Percentiles rank a stretch among this genome's conserved stretches.
Evolutionary conservation across 1,140 invertebrate species (phyloP).

Genomic region (Hesperophylax magnus): DNA sequence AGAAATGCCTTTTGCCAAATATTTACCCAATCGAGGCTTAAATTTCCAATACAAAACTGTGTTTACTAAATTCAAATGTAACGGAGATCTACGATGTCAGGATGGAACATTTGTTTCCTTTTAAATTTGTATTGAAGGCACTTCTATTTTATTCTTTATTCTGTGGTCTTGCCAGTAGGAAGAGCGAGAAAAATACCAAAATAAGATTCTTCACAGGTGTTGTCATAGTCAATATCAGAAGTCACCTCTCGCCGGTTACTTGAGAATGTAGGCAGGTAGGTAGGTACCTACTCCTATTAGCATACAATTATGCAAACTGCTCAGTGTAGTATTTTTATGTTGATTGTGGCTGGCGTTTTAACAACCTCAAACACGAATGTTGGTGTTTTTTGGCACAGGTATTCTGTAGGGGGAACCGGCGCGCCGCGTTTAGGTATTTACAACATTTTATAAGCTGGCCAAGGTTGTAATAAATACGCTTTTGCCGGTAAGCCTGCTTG

Average conservation of each 20-base stretch:
- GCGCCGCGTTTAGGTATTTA: background rate
- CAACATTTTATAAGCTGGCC: background rate
- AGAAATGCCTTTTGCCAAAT: too few species aligned
- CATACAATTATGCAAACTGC: slow-evolving; percentile 39
- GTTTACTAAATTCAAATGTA: too few species aligned
- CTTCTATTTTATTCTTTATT: too few species aligned
- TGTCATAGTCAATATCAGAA: slow-evolving; percentile 33
- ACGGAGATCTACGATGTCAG: too few species aligned
- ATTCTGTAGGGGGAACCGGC: slow-evolving; percentile 3
- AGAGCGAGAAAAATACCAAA: background rate
- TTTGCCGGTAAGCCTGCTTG: too few species aligned
- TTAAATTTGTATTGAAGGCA: too few species aligned
- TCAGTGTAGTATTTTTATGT: slow-evolving; percentile 23
- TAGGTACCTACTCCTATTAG: slow-evolving; percentile 6
- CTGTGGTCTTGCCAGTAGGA: too few species aligned
- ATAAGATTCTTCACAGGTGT: background rate
- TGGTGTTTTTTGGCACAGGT: background rate
- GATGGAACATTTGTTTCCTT: too few species aligned
- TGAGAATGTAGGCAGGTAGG: background rate
- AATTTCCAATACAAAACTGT: too few species aligned
- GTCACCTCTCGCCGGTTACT: slow-evolving; percentile 10
- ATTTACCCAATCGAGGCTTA: too few species aligned
- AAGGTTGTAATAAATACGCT: slow-evolving; percentile 2
- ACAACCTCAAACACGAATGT: slow-evolving; percentile 20
- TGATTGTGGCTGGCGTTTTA: slow-evolving; percentile 36